Percentiles rank a stretch among this genome's conserved stretches.
Conservation (phyloP, 2,797 vertebrate genomes). For the Alosa sapidissima region DNA sequence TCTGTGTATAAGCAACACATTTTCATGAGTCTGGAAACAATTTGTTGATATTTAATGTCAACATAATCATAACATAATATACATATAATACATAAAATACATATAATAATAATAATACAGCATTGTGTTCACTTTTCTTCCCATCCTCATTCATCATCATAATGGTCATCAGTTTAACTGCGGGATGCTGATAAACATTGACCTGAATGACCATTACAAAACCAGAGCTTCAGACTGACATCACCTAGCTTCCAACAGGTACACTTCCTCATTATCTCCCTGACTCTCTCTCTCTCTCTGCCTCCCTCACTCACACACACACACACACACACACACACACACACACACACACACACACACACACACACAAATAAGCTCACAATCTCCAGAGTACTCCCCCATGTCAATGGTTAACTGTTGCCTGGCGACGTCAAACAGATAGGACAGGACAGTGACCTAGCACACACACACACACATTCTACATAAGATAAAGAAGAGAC, state of each 20-base stretch:
- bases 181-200: not conserved
- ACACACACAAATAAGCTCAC: constrained; percentile 15
- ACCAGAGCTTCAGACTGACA: not conserved
- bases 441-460: constrained; percentile 7
- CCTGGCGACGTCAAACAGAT: constrained; percentile 27
- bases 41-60: too few relatives aligned
- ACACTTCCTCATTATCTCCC: not conserved
- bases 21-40: too few relatives aligned
- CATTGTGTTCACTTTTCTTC: too few relatives aligned
- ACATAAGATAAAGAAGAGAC: not conserved
- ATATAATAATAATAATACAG: too few relatives aligned
- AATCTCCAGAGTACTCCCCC: constrained; percentile 11
- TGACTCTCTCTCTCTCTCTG: not conserved
- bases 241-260: not conserved
- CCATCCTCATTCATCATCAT: too few relatives aligned
- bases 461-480: not conserved
- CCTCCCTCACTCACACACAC: not conserved
- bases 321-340: constrained; percentile 13
- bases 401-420: constrained; percentile 47
- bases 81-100: too few relatives aligned
- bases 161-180: not conserved
- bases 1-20: too few relatives aligned
- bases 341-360: not conserved
- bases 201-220: not conserved
- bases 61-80: too few relatives aligned